Evolutionary conservation across 2,113 vertebrate species (phyloP), one percentile per base, ranked within the genome.

Genomic region (Menidia beryllina): DNA sequence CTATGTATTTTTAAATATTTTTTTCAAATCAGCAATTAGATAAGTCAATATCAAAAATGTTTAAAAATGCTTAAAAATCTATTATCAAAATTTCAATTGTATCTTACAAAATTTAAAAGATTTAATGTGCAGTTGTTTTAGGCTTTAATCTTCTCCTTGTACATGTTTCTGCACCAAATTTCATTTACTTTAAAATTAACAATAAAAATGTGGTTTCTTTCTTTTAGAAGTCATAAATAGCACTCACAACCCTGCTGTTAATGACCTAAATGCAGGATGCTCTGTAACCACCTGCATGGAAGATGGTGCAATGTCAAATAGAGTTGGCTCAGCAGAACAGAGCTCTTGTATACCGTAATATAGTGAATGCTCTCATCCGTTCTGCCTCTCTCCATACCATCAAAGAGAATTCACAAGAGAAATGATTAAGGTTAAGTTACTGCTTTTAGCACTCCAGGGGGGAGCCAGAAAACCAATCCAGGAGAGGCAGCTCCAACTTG

Each of bases 271-370:
- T 81, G 67, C 59, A 65, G 26, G 24, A 59, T 75, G 64, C 69
- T 75, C 53, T 65, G 47, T 72, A 64, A 69, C 82, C 13, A 10
- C 52, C 82, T 59, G 47, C 73, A 64, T 49, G 59, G 66, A 77
- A 60, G 59, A 70, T 82, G 88, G 76, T 83, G 81, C 86, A 88
- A 88, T 72, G 70, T 88, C 83, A 82, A 74, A 84, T 54, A 75
- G 51, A 84, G 71, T 83, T 81, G 71, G 79, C 81, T 88, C 89
- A 89, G 86, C 84, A 83, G 78, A 85, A 76, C 69, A 56, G 52
- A 60, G 26, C 68, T 24, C 69, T 69, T 65, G 49, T 77, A 34
- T 75, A 72, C 70, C 72, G 51, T 75, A 82, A 85, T 70, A 67
- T 65, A 77, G 69, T 30, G 75, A 64, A 76, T 21, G 38, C 36